Percentiles rank a stretch among this genome's conserved stretches.
Evolutionary conservation across 2,797 vertebrate species (phyloP).

Genomic region (Propithecus perrieri): DNA sequence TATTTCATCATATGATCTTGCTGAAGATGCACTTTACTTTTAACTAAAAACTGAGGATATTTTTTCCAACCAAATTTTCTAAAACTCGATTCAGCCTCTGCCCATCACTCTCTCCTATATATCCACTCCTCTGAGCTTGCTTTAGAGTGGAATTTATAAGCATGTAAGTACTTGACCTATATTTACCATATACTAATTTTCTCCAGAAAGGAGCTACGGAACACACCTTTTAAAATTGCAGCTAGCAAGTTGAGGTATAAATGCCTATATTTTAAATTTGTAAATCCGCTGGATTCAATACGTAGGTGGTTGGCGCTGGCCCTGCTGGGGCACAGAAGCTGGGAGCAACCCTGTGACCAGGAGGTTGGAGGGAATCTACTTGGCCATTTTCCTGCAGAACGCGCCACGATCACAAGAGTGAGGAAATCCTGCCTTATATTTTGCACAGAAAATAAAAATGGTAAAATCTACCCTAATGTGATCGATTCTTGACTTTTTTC

Average conservation of each 20-base stretch:
- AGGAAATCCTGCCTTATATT: conserved; percentile 82
- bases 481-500: conserved; percentile 62
- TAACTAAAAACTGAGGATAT: conserved; percentile 57
- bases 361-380: conserved; percentile 78
- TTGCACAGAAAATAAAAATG: conserved; percentile 81
- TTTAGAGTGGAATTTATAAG: conserved; percentile 53
- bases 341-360: conserved; percentile 70
- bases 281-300: conserved; percentile 33
- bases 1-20: conserved; percentile 72
- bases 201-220: conserved; percentile 11
- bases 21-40: conserved; percentile 77
- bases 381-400: conserved; percentile 81
- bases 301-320: conserved; percentile 55
- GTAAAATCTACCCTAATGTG: conserved; percentile 78
- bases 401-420: conserved; percentile 73
- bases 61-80: conserved; percentile 69
- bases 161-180: conserved; percentile 56
- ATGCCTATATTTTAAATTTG: conserved; percentile 46
- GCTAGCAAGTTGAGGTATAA: conserved; percentile 55
- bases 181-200: conserved; percentile 75
- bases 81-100: background rate
- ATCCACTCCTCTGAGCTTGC: background rate
- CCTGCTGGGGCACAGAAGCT: conserved; percentile 65
- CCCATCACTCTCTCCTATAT: background rate
- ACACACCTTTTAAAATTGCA: conserved; percentile 45